Evolutionary conservation across 2,888 invertebrate species (phyloP).

Genomic region (Epinotia bilunana): DNA sequence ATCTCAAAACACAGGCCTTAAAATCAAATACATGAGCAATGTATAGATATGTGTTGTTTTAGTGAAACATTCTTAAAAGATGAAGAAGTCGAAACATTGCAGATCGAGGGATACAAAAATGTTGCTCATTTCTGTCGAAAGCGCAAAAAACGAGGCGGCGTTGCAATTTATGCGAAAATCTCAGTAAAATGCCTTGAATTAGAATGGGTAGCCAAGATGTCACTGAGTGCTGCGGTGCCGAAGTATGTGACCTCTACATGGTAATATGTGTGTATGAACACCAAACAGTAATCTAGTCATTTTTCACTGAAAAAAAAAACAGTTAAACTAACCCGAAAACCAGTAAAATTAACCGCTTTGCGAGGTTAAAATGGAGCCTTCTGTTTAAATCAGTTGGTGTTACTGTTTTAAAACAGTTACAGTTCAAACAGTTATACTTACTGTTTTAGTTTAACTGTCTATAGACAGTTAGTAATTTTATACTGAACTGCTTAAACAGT

Average conservation of each 20-base stretch:
- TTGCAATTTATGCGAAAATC: conserved; percentile 11
- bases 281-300: too few species aligned
- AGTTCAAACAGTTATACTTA: too few species aligned
- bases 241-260: not conserved
- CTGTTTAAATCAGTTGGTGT: too few species aligned
- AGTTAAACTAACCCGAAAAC: too few species aligned
- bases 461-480: too few species aligned
- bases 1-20: conserved; percentile 5
- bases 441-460: too few species aligned
- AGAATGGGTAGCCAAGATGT: conserved; percentile 9
- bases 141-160: conserved; percentile 3
- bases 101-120: conserved; percentile 8
- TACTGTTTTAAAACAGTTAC: too few species aligned
- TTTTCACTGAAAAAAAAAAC: too few species aligned
- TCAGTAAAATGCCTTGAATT: not conserved
- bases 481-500: too few species aligned
- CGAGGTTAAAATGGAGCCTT: too few species aligned
- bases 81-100: not conserved
- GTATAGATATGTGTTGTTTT: conserved; percentile 16
- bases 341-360: too few species aligned
- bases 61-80: conserved; percentile 21
- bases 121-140: conserved; percentile 9
- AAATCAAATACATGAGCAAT: conserved; percentile 11
- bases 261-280: too few species aligned
- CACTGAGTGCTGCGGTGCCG: conserved; percentile 6